Conservation (phyloP, 2,797 vertebrate genomes). For the Anguilla pacifica region DNA sequence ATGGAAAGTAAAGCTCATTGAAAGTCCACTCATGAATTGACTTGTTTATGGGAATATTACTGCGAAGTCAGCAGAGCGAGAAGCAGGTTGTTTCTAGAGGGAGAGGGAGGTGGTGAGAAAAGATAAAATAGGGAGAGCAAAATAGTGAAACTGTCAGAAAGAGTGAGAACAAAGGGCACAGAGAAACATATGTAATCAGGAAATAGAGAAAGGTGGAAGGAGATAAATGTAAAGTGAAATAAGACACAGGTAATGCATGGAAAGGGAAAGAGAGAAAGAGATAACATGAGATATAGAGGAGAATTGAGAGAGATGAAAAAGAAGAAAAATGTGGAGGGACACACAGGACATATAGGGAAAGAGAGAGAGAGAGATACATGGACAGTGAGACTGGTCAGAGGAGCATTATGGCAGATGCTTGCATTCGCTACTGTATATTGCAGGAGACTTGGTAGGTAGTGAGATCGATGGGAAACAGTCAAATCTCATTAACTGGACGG, state of each 20-base stretch:
- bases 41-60: constrained; percentile 38
- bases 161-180: too few species aligned
- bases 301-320: constrained; percentile 19
- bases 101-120: constrained; percentile 21
- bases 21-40: constrained; percentile 53
- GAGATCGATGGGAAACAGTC: constrained; percentile 58
- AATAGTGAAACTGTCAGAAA: too few species aligned
- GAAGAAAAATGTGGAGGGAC: neutral
- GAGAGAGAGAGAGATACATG: constrained; percentile 29
- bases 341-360: constrained; percentile 4
- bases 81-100: constrained; percentile 30
- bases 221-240: constrained; percentile 17
- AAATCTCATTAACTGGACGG: constrained; percentile 63
- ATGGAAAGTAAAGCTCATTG: constrained; percentile 53
- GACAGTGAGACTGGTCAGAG: neutral
- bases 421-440: constrained; percentile 42
- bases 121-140: neutral
- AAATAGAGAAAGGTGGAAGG: neutral
- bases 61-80: constrained; percentile 44
- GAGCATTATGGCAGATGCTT: constrained; percentile 25
- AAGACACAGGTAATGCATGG: too few species aligned
- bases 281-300: neutral
- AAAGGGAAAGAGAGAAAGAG: constrained; percentile 27
- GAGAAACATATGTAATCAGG: too few species aligned
- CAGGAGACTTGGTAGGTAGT: constrained; percentile 37